Percentiles rank a stretch among this genome's conserved stretches.
Conservation (phyloP, 2,113 vertebrate species). For the Sciurus niger region DNA sequence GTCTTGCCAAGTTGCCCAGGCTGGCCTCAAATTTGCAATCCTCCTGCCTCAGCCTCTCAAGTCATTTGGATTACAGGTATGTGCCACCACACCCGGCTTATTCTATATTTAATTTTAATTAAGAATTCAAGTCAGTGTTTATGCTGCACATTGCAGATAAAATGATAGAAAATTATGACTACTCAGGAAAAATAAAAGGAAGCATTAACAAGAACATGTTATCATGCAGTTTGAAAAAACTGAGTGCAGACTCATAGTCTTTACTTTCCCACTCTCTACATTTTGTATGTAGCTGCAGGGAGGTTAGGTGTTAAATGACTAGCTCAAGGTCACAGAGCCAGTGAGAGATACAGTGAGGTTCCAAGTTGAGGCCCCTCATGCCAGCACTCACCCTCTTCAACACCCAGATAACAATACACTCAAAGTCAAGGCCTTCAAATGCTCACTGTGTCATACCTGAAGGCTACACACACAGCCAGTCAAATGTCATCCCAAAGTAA, state of each 20-base stretch:
- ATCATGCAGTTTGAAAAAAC: neutral
- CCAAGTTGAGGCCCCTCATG: neutral
- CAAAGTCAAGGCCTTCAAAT: conserved; percentile 15
- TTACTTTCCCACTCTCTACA: neutral
- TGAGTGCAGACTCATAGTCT: neutral
- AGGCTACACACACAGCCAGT: neutral
- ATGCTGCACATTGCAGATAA: neutral
- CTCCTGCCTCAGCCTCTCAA: neutral
- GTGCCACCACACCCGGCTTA: neutral
- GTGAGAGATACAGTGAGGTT: neutral
- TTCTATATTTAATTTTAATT: neutral
- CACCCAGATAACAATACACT: neutral
- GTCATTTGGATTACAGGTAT: neutral
- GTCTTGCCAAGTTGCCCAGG: neutral
- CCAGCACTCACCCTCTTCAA: neutral
- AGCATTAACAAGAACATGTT: neutral
- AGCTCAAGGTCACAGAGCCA: neutral
- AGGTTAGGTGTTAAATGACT: neutral
- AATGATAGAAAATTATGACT: neutral
- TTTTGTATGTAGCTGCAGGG: neutral
- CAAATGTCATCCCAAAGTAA: neutral
- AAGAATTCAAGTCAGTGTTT: neutral
- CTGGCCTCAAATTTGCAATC: neutral
- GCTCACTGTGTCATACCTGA: neutral
- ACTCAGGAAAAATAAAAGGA: neutral